Evolutionary conservation across 2,888 invertebrate genomes (phyloP).

Genomic region (Polyploca ridens): DNA sequence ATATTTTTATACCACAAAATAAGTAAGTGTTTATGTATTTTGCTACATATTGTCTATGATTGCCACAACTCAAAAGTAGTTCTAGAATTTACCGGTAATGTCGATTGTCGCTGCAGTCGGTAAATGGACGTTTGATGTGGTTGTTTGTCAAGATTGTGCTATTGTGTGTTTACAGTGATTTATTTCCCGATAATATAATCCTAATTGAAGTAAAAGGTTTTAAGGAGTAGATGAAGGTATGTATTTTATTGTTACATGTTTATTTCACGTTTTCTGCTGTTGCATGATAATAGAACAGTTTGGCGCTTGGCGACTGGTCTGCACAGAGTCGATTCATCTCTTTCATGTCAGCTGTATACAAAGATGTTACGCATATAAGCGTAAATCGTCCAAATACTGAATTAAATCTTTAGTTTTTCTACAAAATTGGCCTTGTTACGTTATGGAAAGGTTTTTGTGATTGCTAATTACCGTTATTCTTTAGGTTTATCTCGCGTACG

Average conservation of each 20-base stretch:
- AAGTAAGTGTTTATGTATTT: not conserved
- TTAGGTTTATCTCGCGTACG: conserved; percentile 71
- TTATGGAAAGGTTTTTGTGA: conserved; percentile 40
- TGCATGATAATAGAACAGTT: conserved; percentile 49
- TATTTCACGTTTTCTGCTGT: conserved; percentile 38
- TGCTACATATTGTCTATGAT: conserved; percentile 53
- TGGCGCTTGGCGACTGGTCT: conserved; percentile 72
- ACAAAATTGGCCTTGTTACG: conserved; percentile 45
- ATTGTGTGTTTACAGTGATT: conserved; percentile 87
- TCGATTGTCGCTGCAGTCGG: conserved; percentile 85
- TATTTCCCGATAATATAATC: conserved; percentile 74
- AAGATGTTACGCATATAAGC: conserved; percentile 81
- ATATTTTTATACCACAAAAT: conserved; percentile 14
- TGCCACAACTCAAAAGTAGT: conserved; percentile 61
- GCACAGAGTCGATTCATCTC: conserved; percentile 72
- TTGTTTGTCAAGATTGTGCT: conserved; percentile 87
- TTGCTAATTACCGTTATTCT: conserved; percentile 61
- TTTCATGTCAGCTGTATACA: conserved; percentile 82
- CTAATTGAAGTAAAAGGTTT: conserved; percentile 75
- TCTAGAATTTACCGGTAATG: conserved; percentile 66
- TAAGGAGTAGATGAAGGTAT: conserved; percentile 88
- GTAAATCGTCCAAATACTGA: conserved; percentile 69
- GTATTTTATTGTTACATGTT: conserved; percentile 39
- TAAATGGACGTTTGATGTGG: conserved; percentile 87
- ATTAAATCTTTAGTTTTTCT: conserved; percentile 69